Base-by-base conservation (phyloP, 2,888 invertebrate genomes). In the Dolichomitus sp. region DNA sequence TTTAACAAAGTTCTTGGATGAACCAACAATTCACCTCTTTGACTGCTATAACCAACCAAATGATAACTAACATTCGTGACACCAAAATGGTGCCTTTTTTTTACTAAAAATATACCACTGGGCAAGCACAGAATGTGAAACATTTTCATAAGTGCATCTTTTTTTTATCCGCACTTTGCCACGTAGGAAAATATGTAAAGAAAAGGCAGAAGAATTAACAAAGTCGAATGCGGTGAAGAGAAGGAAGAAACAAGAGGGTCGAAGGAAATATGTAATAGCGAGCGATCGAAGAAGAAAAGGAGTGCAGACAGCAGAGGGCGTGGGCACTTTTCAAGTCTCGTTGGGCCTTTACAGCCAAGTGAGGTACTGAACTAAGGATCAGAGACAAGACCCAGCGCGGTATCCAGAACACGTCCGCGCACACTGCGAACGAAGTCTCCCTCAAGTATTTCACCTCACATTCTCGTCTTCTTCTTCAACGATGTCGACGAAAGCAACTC, bases 321-420 rank as follows among this genome's bases (percentile, higher is more conserved):
- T 23, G 48, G 42, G 12, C 40, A 30, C n/a, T 45, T 48, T 19
- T 17, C 1, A 12, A 30, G 42, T 12, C 19, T 37, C 33, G 52
- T 27, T 69, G 30, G 37, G 40, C 45, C 45, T 48, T 30, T 14
- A 30, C 45, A 12, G 48, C n/a, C 17, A 9, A 5, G 48, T 33
- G 61, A 37, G 2, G 19, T 7, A 27, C 42, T 9, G 17, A 54
- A 42, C 57, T 4, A 5, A 54, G 68, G 63, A 72, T 66, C 52
- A 65, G 33, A 50, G 19, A 57, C 50, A 54, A 74, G 68, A 69
- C 59, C 42, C 48, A 50, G 66, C 54, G 78, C 83, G 73, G 69
- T 81, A 50, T 91, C 92, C 93, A 91, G 91, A 89, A 90, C 93
- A 93, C 93, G 93, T 93, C 85, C 89, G 84, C 88, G 87, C 86